These are phyloP conservation scores for Meleagris gallopavo DNA, from an alignment of 2,113 vertebrate species.

Conservation along the genomic window DNA sequence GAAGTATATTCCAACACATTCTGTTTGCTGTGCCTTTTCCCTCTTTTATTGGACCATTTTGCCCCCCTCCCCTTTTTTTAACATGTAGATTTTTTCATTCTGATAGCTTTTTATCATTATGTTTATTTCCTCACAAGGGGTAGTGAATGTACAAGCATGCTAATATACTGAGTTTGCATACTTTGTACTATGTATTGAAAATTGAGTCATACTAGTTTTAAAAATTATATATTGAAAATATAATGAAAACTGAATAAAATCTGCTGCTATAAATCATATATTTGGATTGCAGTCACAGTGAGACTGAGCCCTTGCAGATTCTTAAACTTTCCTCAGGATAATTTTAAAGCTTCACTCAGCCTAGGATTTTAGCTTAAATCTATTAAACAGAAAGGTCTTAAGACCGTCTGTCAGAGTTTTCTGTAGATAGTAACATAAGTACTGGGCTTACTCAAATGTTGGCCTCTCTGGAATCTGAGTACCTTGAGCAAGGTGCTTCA, in stretches of 20 bases:
- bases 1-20: neutral
- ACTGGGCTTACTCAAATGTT: slow-evolving; percentile 40
- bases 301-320: slow-evolving; percentile 16
- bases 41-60: neutral
- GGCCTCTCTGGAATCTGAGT: slow-evolving; percentile 33
- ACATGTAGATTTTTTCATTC: neutral
- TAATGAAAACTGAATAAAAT: slow-evolving; percentile 12
- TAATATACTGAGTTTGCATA: neutral
- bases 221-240: slow-evolving; percentile 23
- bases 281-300: slow-evolving; percentile 23
- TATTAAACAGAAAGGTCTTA: slow-evolving; percentile 60
- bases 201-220: neutral
- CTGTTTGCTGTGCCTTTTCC: neutral
- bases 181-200: neutral
- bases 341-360: slow-evolving; percentile 65
- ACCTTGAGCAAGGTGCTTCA: slow-evolving; percentile 45
- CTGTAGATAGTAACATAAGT: slow-evolving; percentile 52
- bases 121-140: neutral
- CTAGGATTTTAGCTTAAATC: slow-evolving; percentile 57
- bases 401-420: slow-evolving; percentile 55
- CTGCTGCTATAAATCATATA: neutral
- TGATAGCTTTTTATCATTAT: neutral
- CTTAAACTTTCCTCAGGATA: slow-evolving; percentile 44
- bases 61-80: neutral
- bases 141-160: neutral